These are phyloP conservation scores for Phorcus lineatus DNA, from an alignment of 2,888 invertebrate species.

Conservation along the genomic window DNA sequence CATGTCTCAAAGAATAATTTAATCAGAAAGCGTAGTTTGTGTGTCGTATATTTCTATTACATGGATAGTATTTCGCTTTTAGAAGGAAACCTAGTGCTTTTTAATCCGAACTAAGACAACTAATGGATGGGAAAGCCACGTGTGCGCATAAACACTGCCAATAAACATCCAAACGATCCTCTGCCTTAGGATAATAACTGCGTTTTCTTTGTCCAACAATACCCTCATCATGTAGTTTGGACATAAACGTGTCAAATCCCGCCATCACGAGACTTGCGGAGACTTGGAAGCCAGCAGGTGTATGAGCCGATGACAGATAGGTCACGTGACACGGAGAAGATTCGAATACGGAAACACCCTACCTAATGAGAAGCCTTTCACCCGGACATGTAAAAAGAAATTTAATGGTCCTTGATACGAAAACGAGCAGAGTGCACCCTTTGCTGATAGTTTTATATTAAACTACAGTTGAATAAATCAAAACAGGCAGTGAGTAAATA, in stretches of 20 bases:
- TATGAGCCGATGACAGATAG: background rate
- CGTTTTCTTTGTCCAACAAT: background rate
- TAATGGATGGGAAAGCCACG: background rate
- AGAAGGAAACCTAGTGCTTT: background rate
- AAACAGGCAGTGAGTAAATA: too few relatives aligned
- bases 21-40: too few relatives aligned
- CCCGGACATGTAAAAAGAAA: background rate
- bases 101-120: background rate
- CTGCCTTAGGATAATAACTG: background rate
- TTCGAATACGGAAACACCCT: background rate
- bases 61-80: too few relatives aligned
- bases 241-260: conserved; percentile 10
- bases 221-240: background rate
- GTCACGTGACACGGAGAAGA: conserved; percentile 1
- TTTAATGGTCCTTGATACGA: background rate
- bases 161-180: background rate
- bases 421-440: background rate
- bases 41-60: too few relatives aligned
- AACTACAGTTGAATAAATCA: too few relatives aligned
- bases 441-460: too few relatives aligned
- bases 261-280: background rate
- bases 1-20: background rate
- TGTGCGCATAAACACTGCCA: conserved; percentile 1
- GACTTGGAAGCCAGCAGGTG: conserved; percentile 8
- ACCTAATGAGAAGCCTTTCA: background rate